These are phyloP conservation scores for Microplitis mediator DNA, from an alignment of 1,140 invertebrate species.

Conservation along the genomic window DNA sequence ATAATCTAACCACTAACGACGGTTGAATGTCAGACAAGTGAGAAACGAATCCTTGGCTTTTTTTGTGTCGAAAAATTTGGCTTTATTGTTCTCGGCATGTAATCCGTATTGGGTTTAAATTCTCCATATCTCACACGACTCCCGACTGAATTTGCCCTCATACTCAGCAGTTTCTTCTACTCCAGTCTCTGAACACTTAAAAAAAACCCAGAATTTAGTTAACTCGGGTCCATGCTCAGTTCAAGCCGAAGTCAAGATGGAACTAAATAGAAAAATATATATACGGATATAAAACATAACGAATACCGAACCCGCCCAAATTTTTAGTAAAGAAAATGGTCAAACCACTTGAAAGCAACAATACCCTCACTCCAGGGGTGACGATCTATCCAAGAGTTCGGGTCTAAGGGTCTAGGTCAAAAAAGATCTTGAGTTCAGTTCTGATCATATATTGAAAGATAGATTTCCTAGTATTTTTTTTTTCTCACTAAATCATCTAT, in stretches of 20 bases:
- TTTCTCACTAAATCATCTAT: conserved; percentile 11
- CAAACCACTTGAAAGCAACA: conserved; percentile 51
- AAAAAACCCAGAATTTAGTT: too few species aligned
- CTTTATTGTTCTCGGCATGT: conserved; percentile 25
- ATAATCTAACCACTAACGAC: background rate
- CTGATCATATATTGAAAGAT: too few species aligned
- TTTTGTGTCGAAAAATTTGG: conserved; percentile 25
- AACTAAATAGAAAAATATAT: conserved; percentile 19
- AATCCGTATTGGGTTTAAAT: conserved; percentile 10
- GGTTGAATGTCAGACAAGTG: conserved; percentile 1
- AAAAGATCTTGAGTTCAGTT: background rate
- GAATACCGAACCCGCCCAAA: conserved; percentile 38
- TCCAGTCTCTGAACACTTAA: too few species aligned
- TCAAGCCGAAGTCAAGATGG: background rate
- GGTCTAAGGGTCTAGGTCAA: conserved; percentile 16
- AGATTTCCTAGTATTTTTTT: conserved; percentile 5
- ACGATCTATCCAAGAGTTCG: conserved; percentile 30
- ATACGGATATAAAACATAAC: conserved; percentile 23
- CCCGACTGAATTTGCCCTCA: too few species aligned
- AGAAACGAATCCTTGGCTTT: conserved; percentile 29
- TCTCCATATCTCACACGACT: too few species aligned
- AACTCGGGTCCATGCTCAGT: background rate
- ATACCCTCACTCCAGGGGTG: conserved; percentile 33
- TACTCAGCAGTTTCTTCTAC: too few species aligned
- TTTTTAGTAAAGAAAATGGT: conserved; percentile 41